phyloP scores from a whole-genome alignment of 2,888 invertebrate species.

The Tenodera sinensis region DNA sequence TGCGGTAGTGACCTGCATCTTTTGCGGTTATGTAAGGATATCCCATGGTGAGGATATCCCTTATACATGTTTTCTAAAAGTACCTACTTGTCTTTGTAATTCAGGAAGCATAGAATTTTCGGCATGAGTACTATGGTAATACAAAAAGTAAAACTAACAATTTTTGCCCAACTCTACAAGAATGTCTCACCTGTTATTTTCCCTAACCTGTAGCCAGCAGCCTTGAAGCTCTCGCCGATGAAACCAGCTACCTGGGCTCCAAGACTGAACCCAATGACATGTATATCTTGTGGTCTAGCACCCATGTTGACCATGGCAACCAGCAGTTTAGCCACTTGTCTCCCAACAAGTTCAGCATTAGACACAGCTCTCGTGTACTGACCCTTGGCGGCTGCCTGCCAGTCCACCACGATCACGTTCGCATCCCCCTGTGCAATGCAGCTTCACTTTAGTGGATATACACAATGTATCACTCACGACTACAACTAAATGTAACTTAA shows the following conservation, averaged over 20 bases:
- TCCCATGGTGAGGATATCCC: no score
- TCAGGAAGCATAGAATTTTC: no score
- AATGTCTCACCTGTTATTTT: slow-evolving; percentile 51
- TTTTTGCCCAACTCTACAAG: no score
- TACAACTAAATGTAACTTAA: no score
- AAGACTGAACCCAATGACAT: slow-evolving; percentile 57
- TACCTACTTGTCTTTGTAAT: no score
- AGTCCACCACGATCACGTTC: slow-evolving; percentile 55
- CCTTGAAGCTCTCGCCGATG: slow-evolving; percentile 53
- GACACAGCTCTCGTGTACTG: slow-evolving; percentile 55
- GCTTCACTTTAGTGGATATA: no score
- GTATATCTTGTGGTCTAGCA: slow-evolving; percentile 46
- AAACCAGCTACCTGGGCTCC: slow-evolving; percentile 60
- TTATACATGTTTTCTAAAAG: no score
- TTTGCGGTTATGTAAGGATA: no score
- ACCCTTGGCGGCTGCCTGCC: slow-evolving; percentile 55
- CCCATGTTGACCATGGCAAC: slow-evolving; percentile 49
- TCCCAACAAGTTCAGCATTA: slow-evolving; percentile 57
- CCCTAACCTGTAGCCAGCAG: slow-evolving; percentile 47
- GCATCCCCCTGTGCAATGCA: slow-evolving; percentile 47
- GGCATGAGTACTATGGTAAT: no score
- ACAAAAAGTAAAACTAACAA: no score
- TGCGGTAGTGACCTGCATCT: no score
- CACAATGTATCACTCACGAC: no score
- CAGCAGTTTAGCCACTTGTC: slow-evolving; percentile 53